These are phyloP conservation scores for Cyrtonyx montezumae DNA, from an alignment of 2,113 vertebrate species.

Conservation along the genomic window DNA sequence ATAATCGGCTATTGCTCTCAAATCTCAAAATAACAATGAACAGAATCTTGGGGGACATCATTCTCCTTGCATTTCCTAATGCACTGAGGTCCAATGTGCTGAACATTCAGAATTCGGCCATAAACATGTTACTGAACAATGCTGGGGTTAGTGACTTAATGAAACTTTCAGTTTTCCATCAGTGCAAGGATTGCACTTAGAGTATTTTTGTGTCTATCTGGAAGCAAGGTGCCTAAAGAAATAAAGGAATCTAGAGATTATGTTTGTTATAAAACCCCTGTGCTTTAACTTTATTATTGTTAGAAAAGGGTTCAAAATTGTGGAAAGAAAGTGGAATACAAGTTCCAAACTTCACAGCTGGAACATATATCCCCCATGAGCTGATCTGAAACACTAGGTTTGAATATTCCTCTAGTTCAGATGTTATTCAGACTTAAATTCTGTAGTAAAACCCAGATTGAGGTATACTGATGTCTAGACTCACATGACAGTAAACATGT, in stretches of 20 bases:
- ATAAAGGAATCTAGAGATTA: not conserved
- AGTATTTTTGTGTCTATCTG: accelerated
- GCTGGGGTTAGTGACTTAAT: not conserved
- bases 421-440: not conserved
- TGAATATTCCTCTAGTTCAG: not conserved
- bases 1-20: not conserved
- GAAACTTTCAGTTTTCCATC: not conserved
- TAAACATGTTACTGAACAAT: not conserved
- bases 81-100: not conserved
- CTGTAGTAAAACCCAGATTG: not conserved
- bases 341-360: not conserved
- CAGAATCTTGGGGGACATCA: not conserved
- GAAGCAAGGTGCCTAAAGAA: not conserved
- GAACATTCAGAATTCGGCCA: not conserved
- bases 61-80: not conserved
- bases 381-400: not conserved
- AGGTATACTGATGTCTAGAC: not conserved
- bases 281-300: not conserved
- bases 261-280: not conserved
- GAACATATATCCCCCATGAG: not conserved
- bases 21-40: not conserved
- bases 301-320: not conserved
- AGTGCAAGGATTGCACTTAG: not conserved
- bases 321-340: not conserved
- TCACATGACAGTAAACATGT: not conserved